Conservation (phyloP, 1,140 invertebrate species). For the Scaptomyza graminum region DNA sequence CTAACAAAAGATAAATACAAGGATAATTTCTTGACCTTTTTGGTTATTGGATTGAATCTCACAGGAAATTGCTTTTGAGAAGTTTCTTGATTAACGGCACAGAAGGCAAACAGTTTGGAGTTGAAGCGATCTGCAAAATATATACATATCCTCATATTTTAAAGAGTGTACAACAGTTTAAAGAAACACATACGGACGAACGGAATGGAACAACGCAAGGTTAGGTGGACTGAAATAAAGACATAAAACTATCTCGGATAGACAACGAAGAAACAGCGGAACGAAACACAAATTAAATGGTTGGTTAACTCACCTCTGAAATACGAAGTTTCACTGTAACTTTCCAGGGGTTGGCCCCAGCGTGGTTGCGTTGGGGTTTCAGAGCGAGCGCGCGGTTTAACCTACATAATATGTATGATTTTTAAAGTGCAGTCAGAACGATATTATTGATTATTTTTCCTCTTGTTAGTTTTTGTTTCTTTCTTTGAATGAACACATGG, state of each 20-base stretch:
- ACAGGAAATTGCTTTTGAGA: conserved; percentile 71
- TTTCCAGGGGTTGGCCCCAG: conserved; percentile 84
- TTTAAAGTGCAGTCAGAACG: conserved; percentile 69
- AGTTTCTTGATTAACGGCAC: conserved; percentile 49
- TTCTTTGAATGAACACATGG: conserved; percentile 75
- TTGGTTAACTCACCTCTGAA: conserved; percentile 86
- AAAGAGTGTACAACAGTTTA: neutral
- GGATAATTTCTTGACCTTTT: conserved; percentile 50
- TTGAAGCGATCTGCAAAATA: conserved; percentile 70
- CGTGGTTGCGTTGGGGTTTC: conserved; percentile 86
- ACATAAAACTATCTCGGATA: neutral
- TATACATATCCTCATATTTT: neutral
- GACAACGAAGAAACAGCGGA: neutral
- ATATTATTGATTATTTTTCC: conserved; percentile 59
- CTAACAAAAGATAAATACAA: conserved; percentile 79
- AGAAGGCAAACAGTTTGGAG: conserved; percentile 40
- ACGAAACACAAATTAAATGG: neutral
- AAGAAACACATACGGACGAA: conserved; percentile 23
- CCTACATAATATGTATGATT: conserved; percentile 83
- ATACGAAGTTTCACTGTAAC: conserved; percentile 84
- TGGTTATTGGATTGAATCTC: conserved; percentile 55
- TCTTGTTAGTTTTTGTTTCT: neutral
- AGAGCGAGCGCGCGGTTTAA: conserved; percentile 88
- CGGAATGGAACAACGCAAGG: neutral
- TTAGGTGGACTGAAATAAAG: too few relatives aligned